Evolutionary conservation across 2,888 invertebrate species (phyloP).

Genomic region (Conus canariensis): DNA sequence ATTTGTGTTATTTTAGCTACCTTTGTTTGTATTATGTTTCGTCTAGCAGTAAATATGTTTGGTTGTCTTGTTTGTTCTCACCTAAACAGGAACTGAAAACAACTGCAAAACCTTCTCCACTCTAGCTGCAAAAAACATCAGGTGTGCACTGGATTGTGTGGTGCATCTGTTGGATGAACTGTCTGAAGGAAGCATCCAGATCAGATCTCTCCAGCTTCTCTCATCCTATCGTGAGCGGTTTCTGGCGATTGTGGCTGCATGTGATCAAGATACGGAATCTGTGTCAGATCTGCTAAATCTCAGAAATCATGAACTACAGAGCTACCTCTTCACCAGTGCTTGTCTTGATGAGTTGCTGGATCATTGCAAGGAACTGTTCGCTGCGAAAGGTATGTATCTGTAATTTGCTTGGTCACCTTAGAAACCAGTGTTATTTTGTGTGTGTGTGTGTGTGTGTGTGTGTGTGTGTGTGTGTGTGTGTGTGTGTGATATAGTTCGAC

Average conservation of each 20-base stretch:
- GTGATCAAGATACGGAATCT: background rate
- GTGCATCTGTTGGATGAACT: background rate
- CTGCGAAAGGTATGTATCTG: no score
- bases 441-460: no score
- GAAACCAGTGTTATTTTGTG: no score
- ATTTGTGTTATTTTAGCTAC: no score
- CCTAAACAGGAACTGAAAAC: background rate
- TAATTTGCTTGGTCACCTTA: no score
- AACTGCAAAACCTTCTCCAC: background rate
- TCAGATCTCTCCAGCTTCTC: conserved; percentile 21
- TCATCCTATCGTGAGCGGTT: background rate
- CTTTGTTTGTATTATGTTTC: no score
- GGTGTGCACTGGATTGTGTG: background rate
- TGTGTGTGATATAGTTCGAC: no score
- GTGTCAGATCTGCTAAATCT: background rate
- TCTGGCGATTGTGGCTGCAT: conserved; percentile 21
- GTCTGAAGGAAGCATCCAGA: conserved; percentile 22
- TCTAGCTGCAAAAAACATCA: background rate
- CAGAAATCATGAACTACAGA: conserved; percentile 10
- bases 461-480: no score
- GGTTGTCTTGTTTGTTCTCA: no score
- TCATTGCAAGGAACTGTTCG: background rate
- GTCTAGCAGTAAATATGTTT: no score
- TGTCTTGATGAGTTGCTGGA: background rate
- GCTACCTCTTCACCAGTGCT: background rate